Base-by-base conservation (phyloP, 1,140 invertebrate species). In the Aphis gossypii region DNA sequence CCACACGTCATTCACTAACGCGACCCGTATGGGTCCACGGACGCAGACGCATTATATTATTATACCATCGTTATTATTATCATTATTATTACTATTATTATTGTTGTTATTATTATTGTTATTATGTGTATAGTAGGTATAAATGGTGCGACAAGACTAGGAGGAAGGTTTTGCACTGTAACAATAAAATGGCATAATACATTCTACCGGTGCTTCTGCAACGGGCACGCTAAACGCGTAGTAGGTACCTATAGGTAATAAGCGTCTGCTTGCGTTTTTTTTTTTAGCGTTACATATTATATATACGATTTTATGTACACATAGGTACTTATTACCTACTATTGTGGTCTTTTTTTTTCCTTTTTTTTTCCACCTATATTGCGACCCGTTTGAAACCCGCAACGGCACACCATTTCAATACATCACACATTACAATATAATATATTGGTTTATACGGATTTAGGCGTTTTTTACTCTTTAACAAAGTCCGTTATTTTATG, bases 31-130 rank as follows among this genome's bases (percentile, higher is more conserved):
- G n/a, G 48, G 25, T 48, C 38, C 41, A 41, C 83, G 83, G 23
- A 84, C 38, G 60, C 83, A 84, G 83, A 84, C 83, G 83, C 82
- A 84, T 84, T 84, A 41, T 84, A 84, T 44, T 38, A 83, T 38
- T 25, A 11, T 44, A 76, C n/a, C 18, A n/a, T n/a, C 9, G 48
- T 48, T 48, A 18, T 60, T 21, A 6, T 68, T 68, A 68, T 68
- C n/a, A n/a, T 18, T n/a, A n/a, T 68, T 44, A 14, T 68, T 44
- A 14, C 44, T 25, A 1, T 84, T 44, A 9, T 41, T 44, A 8
- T 84, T 44, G 25, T 30, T 86, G 14, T 46, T 87, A 2, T 35
- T 20, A 48, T 87, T n/a, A 20, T 87, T 48, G 30, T 46, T 48
- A 87, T 87, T 87, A 87, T 30, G 6, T 41, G 38, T 41, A 41